Evolutionary conservation across 2,888 invertebrate species (phyloP), one percentile per base, ranked within the genome.

Genomic region (Thera obeliscata): DNA sequence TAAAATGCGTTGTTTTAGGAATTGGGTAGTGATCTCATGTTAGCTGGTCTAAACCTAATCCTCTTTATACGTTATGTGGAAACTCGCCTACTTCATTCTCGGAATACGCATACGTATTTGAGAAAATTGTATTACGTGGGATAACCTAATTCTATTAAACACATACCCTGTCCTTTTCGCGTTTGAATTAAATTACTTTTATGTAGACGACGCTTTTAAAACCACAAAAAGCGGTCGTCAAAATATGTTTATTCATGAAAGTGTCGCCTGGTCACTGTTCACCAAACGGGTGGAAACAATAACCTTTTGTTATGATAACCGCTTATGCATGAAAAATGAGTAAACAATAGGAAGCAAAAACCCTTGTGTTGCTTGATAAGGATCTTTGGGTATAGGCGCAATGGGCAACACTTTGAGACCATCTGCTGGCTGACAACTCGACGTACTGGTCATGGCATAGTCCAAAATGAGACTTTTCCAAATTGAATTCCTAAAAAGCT

Each of bases 101-200:
- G 5, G 46, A 46, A 46, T 9, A 46, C 46, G 12, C 49, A 12
- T 50, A 50, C 9, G 7, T 46, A 50, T 36, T 11, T 55, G 35
- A 2, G 41, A 52, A 41, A 60, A 41, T 52, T 50, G 2, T 41
- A 60, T 52, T 60, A 38, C 9, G 35, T 33, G 35, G 8, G 54
- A 46, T 55, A 55, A 62, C 36, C 35, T 48, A 6, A 46, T 22
- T 56, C 12, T 43, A 57, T 56, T 12, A 46, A 61, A 41, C 12
- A 22, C 43, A 1, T 7, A 38, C 50, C 22, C 22, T 52, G 41
- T 52, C 43, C 41, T 43, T 41, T 54, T 57, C 38, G 54, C 61
- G 46, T 54, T 43, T 46, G 22, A 63, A 63, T 63, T 56, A 49
- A 56, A 54, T 61, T 54, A 61, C 49, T 8, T 36, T 48, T 22